Base-by-base conservation (phyloP, 2,888 invertebrate genomes). In the Electrophaes corylata region DNA sequence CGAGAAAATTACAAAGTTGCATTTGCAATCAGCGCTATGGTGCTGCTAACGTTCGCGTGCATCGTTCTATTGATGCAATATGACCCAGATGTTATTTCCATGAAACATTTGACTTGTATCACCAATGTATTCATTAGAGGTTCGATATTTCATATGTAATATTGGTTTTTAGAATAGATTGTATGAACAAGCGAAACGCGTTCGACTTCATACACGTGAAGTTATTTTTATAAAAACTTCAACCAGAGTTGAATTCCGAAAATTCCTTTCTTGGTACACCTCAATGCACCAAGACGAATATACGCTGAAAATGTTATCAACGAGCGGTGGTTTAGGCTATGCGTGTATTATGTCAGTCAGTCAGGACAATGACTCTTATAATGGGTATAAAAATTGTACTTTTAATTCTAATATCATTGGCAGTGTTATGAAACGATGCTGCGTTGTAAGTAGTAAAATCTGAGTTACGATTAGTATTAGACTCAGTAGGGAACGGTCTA, bases 41-140 rank as follows among this genome's bases (percentile, higher is more conserved):
- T 83, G 83, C 84, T 79, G 81, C 68, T 76, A 79, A 69, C 72
- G 82, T 74, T 84, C 64, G 85, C 85, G 85, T 86, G 86, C 83
- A 84, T 86, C 79, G 81, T 77, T 78, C 75, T 79, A 83, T 85
- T 87, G 84, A 86, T 84, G 86, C 84, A 88, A 88, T 79, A 77
- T 80, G 87, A 86, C 88, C 86, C 76, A 87, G 76, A 84, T 88
- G 73, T 76, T 75, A 78, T 79, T 84, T 83, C 83, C 75, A 80
- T 82, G 83, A 83, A 85, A 77, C 75, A 69, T 70, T 72, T 72
- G 73, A 72, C 71, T 69, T 23, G 39, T 53, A 56, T 62, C 62
- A 62, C 56, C 57, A 51, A 45, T 46, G 47, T 55, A 63, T 43
- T 41, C 11, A 50, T 40, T 46, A 35, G 43, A 47, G 8, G 29